phyloP scores from a whole-genome alignment of 2,797 vertebrate species.

The Parambassis ranga region DNA sequence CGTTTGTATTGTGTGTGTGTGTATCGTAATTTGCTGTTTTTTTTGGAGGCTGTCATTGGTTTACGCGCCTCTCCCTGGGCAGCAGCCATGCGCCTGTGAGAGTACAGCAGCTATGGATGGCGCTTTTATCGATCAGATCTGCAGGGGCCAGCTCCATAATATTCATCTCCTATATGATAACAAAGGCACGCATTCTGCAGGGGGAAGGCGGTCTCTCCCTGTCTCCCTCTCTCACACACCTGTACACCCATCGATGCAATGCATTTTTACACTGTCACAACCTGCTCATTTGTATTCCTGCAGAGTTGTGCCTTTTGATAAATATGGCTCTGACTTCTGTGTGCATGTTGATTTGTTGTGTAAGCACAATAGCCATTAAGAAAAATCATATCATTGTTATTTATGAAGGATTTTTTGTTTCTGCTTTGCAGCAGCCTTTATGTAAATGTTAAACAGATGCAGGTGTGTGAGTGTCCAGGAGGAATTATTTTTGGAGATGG shows the following conservation, averaged over 20 bases:
- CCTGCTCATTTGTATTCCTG: not conserved
- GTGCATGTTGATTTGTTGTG: too few relatives aligned
- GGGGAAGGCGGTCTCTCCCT: not conserved
- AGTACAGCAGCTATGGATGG: constrained; percentile 42
- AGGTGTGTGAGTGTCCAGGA: not conserved
- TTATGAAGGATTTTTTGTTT: too few relatives aligned
- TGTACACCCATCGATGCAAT: not conserved
- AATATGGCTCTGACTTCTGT: too few relatives aligned
- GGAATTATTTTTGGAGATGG: too few relatives aligned
- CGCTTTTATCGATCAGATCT: constrained; percentile 59
- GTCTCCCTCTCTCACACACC: too few relatives aligned
- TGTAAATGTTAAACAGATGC: not conserved
- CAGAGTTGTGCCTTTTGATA: too few relatives aligned
- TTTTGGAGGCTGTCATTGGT: constrained; percentile 21
- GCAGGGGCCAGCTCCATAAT: constrained; percentile 43
- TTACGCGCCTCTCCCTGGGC: constrained; percentile 23
- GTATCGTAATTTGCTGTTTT: not conserved
- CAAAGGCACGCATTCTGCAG: constrained; percentile 55
- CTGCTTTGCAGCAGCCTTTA: not conserved
- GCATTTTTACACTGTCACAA: not conserved
- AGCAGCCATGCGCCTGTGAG: constrained; percentile 27
- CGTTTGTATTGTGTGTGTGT: not conserved
- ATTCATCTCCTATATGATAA: constrained; percentile 50
- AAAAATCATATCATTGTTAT: too few relatives aligned
- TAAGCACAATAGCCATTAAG: too few relatives aligned